Evolutionary conservation across 2,113 vertebrate genomes (phyloP).

Genomic region (Strix uralensis): DNA sequence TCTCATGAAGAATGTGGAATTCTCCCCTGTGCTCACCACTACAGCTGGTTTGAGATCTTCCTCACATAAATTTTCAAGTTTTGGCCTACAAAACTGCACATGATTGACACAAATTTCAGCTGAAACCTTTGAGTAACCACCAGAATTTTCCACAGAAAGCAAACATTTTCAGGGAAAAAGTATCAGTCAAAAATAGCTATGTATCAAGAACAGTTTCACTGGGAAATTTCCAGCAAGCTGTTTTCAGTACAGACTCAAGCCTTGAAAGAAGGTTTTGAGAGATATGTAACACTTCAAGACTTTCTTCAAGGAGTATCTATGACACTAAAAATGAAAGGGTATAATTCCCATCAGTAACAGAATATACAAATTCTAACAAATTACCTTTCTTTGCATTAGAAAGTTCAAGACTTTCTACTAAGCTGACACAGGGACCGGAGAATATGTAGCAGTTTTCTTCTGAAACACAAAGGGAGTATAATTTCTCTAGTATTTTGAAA

Average conservation of each 20-base stretch:
- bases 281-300: background rate
- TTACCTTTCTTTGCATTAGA: background rate
- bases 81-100: background rate
- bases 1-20: background rate
- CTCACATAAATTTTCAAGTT: slow-evolving; percentile 49
- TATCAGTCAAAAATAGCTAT: slow-evolving; percentile 31
- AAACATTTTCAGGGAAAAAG: slow-evolving; percentile 1
- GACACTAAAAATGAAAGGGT: background rate
- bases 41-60: slow-evolving; percentile 36
- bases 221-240: slow-evolving; percentile 53
- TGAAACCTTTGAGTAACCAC: slow-evolving; percentile 42
- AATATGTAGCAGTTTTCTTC: background rate
- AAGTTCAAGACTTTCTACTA: background rate
- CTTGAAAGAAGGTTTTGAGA: background rate
- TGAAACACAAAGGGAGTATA: background rate
- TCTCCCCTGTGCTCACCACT: slow-evolving; percentile 19
- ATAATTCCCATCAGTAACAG: background rate
- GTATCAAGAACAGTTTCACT: slow-evolving; percentile 16
- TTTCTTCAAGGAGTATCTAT: background rate
- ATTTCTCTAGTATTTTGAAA: slow-evolving; percentile 1
- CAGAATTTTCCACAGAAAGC: slow-evolving; percentile 30
- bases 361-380: background rate
- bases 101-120: slow-evolving; percentile 43
- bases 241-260: background rate
- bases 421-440: background rate